Percentiles rank a stretch among this genome's conserved stretches.
phyloP scores from a whole-genome alignment of 2,888 invertebrate species.

The Volucella zonaria region DNA sequence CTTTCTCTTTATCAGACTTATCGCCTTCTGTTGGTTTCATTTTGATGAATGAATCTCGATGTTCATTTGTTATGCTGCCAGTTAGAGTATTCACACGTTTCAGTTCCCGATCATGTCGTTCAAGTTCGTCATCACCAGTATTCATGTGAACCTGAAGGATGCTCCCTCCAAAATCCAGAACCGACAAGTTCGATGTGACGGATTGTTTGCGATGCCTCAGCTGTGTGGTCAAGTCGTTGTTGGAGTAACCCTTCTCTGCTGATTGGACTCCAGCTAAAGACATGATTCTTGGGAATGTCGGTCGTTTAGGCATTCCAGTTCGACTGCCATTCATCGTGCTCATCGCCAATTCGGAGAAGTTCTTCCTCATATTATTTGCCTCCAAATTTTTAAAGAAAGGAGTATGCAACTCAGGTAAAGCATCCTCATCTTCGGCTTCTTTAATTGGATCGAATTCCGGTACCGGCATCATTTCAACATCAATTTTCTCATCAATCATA shows the following conservation, averaged over 20 bases:
- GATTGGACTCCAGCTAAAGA: constrained; percentile 80
- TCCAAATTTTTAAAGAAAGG: constrained; percentile 80
- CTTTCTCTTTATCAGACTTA: constrained; percentile 76
- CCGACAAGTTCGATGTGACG: constrained; percentile 88
- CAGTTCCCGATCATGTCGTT: constrained; percentile 81
- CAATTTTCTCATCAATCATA: constrained; percentile 83
- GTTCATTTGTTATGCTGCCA: constrained; percentile 78
- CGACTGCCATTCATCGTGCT: constrained; percentile 80
- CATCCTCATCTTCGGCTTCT: constrained; percentile 85
- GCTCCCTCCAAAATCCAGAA: constrained; percentile 90
- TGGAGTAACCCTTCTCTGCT: constrained; percentile 80
- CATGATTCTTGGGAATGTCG: constrained; percentile 82
- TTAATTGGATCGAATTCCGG: constrained; percentile 87
- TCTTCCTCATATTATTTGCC: constrained; percentile 80
- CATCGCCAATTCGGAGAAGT: constrained; percentile 82
- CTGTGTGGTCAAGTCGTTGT: constrained; percentile 84
- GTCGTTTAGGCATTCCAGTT: constrained; percentile 80
- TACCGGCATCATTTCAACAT: constrained; percentile 80
- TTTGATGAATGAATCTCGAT: constrained; percentile 81
- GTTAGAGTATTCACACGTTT: constrained; percentile 81
- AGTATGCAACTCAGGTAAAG: constrained; percentile 82
- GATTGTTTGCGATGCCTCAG: constrained; percentile 86
- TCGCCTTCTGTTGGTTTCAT: constrained; percentile 80
- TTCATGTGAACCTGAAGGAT: constrained; percentile 88
- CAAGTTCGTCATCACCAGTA: constrained; percentile 82